These are phyloP conservation scores for Protonibea diacanthus DNA, from an alignment of 2,797 vertebrate genomes.

Conservation along the genomic window DNA sequence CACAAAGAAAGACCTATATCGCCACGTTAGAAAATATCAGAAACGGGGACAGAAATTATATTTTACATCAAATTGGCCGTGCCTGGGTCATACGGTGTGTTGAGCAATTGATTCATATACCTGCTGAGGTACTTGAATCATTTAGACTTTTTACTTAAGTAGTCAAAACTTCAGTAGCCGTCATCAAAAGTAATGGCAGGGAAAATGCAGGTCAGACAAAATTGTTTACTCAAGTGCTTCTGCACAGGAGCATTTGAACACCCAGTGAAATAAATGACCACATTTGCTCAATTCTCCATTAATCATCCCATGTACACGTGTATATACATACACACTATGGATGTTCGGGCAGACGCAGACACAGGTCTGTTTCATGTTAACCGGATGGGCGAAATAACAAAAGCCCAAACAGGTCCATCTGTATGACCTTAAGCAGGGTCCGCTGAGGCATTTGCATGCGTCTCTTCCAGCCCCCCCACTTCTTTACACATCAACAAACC, in stretches of 20 bases:
- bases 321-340: neutral
- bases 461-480: slow-evolving; percentile 43
- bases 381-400: slow-evolving; percentile 45
- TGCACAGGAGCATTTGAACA: slow-evolving; percentile 9
- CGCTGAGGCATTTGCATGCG: slow-evolving; percentile 36
- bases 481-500: slow-evolving; percentile 60
- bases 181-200: slow-evolving; percentile 20
- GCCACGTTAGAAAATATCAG: neutral
- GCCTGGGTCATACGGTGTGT: neutral
- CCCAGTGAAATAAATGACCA: slow-evolving; percentile 29
- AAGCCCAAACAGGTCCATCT: slow-evolving; percentile 41
- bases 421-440: slow-evolving; percentile 41
- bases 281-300: slow-evolving; percentile 13
- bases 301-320: slow-evolving; percentile 2
- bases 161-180: neutral
- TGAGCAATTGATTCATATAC: slow-evolving; percentile 23
- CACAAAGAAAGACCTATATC: neutral
- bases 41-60: neutral
- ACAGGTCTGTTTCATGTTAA: slow-evolving; percentile 56
- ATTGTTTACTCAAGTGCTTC: slow-evolving; percentile 19
- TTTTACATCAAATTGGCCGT: neutral
- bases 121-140: neutral
- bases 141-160: neutral
- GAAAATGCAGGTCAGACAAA: slow-evolving; percentile 8
- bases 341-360: slow-evolving; percentile 16